Evolutionary conservation across 2,888 invertebrate genomes (phyloP).

Genomic region (Tenthredo livida): DNA sequence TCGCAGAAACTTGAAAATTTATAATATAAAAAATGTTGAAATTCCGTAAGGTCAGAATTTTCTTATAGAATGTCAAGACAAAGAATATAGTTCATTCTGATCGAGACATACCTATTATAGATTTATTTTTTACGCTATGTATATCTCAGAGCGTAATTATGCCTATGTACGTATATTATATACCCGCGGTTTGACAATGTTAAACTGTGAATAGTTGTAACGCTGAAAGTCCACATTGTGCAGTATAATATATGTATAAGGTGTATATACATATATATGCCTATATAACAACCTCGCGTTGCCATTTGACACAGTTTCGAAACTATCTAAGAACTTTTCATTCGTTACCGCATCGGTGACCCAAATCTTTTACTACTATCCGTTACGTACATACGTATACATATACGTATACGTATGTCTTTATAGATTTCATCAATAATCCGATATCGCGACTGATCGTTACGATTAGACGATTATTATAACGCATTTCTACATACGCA

Average conservation of each 20-base stretch:
- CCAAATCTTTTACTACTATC: not conserved
- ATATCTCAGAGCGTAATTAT: no score
- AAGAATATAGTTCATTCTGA: no score
- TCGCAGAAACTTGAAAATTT: not conserved
- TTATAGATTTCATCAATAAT: conserved; percentile 13
- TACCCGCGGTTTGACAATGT: not conserved
- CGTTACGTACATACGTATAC: not conserved
- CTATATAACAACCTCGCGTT: conserved; percentile 17
- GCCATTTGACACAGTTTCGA: conserved; percentile 46
- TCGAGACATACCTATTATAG: no score
- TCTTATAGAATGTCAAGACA: no score
- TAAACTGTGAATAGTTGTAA: conserved; percentile 20
- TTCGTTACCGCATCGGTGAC: conserved; percentile 26
- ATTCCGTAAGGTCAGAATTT: not conserved
- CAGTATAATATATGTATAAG: no score
- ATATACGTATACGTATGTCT: not conserved
- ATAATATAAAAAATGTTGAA: not conserved
- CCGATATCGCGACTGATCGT: not conserved
- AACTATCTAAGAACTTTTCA: conserved; percentile 14
- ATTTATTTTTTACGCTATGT: no score
- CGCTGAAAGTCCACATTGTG: conserved; percentile 23
- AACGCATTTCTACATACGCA: not conserved
- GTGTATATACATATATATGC: not conserved
- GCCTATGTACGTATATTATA: no score
- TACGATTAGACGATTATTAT: not conserved